These are phyloP conservation scores for Saccostrea echinata DNA, from an alignment of 1,140 invertebrate species.

Conservation along the genomic window DNA sequence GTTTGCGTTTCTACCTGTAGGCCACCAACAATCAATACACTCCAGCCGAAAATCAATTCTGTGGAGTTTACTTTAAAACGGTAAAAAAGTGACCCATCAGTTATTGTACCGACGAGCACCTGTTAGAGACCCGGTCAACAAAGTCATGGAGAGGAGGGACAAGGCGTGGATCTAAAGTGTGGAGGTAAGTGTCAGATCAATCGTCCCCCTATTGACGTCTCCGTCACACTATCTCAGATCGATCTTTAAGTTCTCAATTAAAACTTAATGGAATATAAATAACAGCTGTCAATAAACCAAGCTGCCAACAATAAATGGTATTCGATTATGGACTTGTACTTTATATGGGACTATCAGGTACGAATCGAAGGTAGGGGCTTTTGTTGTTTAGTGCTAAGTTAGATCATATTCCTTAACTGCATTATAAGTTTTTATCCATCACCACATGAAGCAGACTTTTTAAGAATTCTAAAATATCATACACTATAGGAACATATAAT, in stretches of 20 bases:
- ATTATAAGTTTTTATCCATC: too few species aligned
- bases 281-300: slow-evolving; percentile 6
- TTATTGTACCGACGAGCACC: not conserved
- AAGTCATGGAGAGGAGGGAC: not conserved
- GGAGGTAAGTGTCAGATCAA: not conserved
- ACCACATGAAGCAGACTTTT: too few species aligned
- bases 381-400: too few species aligned
- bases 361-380: too few species aligned
- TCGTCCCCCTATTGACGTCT: not conserved
- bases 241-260: not conserved
- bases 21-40: not conserved
- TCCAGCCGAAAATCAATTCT: slow-evolving; percentile 5
- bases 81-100: not conserved
- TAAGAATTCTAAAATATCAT: too few species aligned
- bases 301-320: not conserved
- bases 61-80: not conserved
- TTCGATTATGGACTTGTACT: too few species aligned
- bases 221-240: not conserved
- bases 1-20: not conserved
- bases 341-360: too few species aligned
- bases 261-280: not conserved
- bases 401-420: too few species aligned
- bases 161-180: not conserved
- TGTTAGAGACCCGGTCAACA: not conserved
- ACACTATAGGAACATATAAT: too few species aligned